Conservation (phyloP, 2,113 vertebrate genomes). For the Stegastes partitus region DNA sequence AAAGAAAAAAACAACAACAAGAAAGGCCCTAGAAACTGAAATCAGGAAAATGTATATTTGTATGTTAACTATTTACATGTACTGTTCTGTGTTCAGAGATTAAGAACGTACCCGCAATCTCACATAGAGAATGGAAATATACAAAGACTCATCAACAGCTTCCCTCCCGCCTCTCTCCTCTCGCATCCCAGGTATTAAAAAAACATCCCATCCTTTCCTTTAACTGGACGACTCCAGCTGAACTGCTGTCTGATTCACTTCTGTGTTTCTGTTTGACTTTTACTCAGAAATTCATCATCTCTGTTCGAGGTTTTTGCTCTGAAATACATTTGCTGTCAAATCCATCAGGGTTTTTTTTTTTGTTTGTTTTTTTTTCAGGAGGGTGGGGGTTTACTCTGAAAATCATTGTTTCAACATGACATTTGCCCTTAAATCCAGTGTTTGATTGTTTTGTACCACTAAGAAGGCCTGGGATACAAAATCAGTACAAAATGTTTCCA, state of each 20-base stretch:
- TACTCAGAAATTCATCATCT: conserved; percentile 28
- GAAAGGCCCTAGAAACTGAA: conserved; percentile 68
- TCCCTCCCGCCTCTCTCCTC: conserved; percentile 56
- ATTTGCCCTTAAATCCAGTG: conserved; percentile 10
- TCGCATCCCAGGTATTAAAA: conserved; percentile 37
- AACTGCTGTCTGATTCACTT: conserved; percentile 81
- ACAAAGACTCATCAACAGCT: conserved; percentile 48
- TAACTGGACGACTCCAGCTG: conserved; percentile 85
- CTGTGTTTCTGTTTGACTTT: conserved; percentile 20
- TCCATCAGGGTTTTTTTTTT: background rate
- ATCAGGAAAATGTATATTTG: conserved; percentile 82
- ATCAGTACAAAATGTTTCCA: background rate
- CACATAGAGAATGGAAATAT: conserved; percentile 40
- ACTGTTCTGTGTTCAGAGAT: conserved; percentile 67
- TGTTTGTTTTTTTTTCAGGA: no score
- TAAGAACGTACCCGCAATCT: conserved; percentile 47
- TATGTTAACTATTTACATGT: conserved; percentile 77
- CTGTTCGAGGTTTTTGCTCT: conserved; percentile 15
- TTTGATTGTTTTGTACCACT: conserved; percentile 42
- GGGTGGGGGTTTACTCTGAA: conserved; percentile 7
- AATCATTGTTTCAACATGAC: conserved; percentile 3
- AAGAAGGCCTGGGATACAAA: conserved; percentile 18
- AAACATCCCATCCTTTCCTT: conserved; percentile 58
- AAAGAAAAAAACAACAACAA: conserved; percentile 19
- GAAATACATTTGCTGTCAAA: conserved; percentile 20